phyloP scores from a whole-genome alignment of 2,797 vertebrate species.

The Thunnus albacares region DNA sequence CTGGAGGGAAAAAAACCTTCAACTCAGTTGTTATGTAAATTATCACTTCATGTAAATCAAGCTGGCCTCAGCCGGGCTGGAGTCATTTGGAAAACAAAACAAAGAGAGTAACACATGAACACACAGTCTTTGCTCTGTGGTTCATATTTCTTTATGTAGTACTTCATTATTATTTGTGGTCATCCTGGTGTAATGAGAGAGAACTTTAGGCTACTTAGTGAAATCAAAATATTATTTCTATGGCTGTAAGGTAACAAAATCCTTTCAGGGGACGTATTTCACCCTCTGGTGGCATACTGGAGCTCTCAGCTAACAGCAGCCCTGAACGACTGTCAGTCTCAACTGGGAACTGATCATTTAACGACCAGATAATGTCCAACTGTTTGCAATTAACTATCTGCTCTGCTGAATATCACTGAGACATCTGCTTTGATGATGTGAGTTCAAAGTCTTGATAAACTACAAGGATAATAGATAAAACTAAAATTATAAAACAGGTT shows the following conservation, averaged over 20 bases:
- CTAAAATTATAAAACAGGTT: too few species aligned
- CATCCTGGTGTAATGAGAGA: too few species aligned
- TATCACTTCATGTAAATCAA: constrained; percentile 14
- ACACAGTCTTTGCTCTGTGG: background rate
- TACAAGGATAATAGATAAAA: background rate
- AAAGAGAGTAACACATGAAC: background rate
- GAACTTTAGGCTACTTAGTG: too few species aligned
- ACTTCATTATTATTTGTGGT: too few species aligned
- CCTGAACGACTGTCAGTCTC: background rate
- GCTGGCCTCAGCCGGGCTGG: background rate
- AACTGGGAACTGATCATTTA: background rate
- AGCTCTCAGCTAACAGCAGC: background rate
- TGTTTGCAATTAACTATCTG: background rate
- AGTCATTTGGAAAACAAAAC: constrained; percentile 40
- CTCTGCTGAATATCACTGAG: background rate
- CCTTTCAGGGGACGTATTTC: too few species aligned
- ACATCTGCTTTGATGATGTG: background rate
- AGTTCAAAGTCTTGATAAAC: background rate
- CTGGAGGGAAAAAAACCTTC: too few species aligned
- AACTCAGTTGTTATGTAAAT: background rate
- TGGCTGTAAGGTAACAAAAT: too few species aligned
- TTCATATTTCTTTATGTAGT: background rate
- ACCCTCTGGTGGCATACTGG: too few species aligned
- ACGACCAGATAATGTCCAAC: background rate
- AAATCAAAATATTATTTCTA: too few species aligned